phyloP scores from a whole-genome alignment of 2,113 vertebrate genomes.

The Nannospalax galili region DNA sequence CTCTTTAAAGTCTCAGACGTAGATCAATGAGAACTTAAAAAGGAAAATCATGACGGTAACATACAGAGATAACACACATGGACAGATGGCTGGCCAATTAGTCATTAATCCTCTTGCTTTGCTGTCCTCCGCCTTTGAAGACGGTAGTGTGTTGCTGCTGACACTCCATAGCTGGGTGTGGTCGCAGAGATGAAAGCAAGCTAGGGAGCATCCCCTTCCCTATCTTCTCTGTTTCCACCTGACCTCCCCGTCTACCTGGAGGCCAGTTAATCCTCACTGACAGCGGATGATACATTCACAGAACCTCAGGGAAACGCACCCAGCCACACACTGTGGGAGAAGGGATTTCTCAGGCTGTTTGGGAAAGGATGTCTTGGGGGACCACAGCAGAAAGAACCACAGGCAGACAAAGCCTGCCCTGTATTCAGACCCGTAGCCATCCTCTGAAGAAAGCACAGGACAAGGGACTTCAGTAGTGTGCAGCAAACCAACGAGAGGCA shows the following conservation, averaged over 20 bases:
- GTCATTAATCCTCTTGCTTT: conserved; percentile 64
- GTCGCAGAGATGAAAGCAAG: conserved; percentile 67
- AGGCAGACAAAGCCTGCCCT: not conserved
- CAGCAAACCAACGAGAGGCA: not conserved
- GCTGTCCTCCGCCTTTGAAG: conserved; percentile 78
- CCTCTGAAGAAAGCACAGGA: not conserved
- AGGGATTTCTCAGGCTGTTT: conserved; percentile 43
- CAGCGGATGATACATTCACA: conserved; percentile 58
- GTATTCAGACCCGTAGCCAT: not conserved
- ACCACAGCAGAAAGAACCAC: not conserved
- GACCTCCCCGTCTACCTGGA: conserved; percentile 54
- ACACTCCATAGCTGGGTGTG: conserved; percentile 49
- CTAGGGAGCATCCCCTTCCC: not conserved
- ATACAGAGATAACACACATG: conserved; percentile 68
- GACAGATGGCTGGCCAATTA: conserved; percentile 79
- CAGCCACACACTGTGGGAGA: conserved; percentile 6
- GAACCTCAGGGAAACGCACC: conserved; percentile 38
- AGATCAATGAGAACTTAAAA: conserved; percentile 77
- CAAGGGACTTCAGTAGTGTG: not conserved
- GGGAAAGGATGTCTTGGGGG: conserved; percentile 12
- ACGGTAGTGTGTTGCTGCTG: conserved; percentile 22
- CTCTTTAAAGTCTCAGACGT: conserved; percentile 66
- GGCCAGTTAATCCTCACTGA: conserved; percentile 63
- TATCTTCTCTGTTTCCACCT: conserved; percentile 56
- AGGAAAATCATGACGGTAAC: conserved; percentile 67